phyloP scores from a whole-genome alignment of 2,888 invertebrate genomes.

The Nasonia oneida region DNA sequence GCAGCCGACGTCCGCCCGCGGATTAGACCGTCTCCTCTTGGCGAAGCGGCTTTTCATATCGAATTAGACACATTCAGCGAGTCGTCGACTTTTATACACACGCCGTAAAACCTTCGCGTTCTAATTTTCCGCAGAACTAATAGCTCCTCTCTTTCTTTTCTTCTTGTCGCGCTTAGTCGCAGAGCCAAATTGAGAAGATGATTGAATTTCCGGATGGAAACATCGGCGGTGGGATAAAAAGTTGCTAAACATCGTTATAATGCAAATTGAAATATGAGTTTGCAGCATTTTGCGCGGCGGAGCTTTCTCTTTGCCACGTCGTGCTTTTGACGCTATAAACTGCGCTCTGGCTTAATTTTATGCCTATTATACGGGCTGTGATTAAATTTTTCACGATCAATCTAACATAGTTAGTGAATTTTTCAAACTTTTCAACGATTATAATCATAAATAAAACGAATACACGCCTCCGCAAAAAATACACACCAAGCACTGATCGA shows the following conservation, averaged over 20 bases:
- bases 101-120: constrained; percentile 28
- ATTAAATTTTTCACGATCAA: background rate
- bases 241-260: constrained; percentile 40
- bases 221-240: constrained; percentile 25
- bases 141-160: constrained; percentile 18
- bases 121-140: constrained; percentile 32
- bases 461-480: background rate
- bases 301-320: background rate
- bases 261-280: constrained; percentile 48
- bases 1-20: background rate
- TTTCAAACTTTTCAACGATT: no score
- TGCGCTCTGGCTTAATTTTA: no score
- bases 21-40: constrained; percentile 25
- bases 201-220: constrained; percentile 48
- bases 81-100: constrained; percentile 29
- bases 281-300: background rate
- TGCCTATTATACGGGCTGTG: background rate
- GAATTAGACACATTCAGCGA: constrained; percentile 47
- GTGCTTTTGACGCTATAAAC: no score
- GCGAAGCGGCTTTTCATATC: background rate
- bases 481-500: background rate
- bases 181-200: constrained; percentile 16
- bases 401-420: no score
- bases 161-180: background rate
- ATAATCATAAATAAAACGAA: background rate